These are phyloP conservation scores for Erythrocercus mccallii DNA, from an alignment of 2,113 vertebrate genomes.

Conservation along the genomic window DNA sequence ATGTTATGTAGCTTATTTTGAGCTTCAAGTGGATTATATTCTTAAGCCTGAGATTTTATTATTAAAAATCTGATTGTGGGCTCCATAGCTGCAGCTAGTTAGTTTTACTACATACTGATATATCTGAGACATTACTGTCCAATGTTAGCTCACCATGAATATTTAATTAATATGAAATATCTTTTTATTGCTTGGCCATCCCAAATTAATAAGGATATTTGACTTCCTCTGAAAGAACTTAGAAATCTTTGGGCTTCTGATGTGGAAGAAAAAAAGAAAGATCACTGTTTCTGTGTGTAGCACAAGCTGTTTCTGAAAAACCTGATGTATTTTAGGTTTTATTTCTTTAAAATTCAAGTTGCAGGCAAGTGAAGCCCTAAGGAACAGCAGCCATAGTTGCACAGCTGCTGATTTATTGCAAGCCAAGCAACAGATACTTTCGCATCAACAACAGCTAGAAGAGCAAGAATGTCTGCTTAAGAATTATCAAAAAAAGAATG, in stretches of 20 bases:
- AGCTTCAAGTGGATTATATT: neutral
- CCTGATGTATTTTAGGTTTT: neutral
- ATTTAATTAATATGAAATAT: neutral
- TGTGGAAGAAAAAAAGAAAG: neutral
- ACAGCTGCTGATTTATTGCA: slow-evolving; percentile 90
- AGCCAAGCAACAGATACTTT: slow-evolving; percentile 86
- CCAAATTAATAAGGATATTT: neutral
- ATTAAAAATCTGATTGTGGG: neutral
- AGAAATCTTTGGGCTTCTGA: neutral
- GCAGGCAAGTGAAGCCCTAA: slow-evolving; percentile 90
- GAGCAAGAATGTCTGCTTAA: slow-evolving; percentile 76
- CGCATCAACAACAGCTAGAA: slow-evolving; percentile 87
- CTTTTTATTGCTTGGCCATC: neutral
- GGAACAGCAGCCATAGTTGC: slow-evolving; percentile 90
- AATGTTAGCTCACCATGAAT: neutral
- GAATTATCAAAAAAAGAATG: slow-evolving; percentile 74
- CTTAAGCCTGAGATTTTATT: neutral
- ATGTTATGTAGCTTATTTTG: neutral
- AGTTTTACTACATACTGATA: neutral
- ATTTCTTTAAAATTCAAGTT: slow-evolving; percentile 74
- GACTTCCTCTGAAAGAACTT: neutral
- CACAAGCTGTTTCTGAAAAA: neutral
- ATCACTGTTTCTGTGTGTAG: neutral
- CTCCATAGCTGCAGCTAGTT: neutral
- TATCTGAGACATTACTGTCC: neutral